Base-by-base conservation (phyloP, 1,140 invertebrate species). In the Aphis craccivora region DNA sequence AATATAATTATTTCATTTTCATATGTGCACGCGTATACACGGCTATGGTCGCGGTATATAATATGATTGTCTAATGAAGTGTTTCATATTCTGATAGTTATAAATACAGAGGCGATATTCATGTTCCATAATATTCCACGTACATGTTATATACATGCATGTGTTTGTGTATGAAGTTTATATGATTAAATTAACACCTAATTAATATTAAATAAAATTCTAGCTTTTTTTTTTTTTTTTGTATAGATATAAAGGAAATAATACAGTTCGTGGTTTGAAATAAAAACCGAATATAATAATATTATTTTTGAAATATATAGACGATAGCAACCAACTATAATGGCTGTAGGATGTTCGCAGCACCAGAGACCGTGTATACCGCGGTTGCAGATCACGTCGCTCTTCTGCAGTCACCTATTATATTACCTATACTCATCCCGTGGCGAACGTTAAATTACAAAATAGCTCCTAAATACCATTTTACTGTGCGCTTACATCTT, bases 1-100 rank as follows among this genome's bases (percentile, higher is more conserved):
- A 87, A 87, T 86, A 86, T 86, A 86, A 86, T 86, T 86, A 86
- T 87, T 84, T 84, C 8, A 48, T 87, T 87, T 87, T 87, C 4
- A 87, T 87, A 87, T 48, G 14, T 48, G 6, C 6, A 87, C 30
- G 30, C 37, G 37, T 40, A 40, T n/a, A n/a, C n/a, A n/a, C n/a
- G 40, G 2, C 83, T 23, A 30, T 30, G 40, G 84, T 45, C 30
- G 3, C 30, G 6, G n/a, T 37, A 83, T 23, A 83, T 22, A 1
- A n/a, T 40, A 83, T 40, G 9, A 87, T 48, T 51, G 43, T 48
- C 45, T 48, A 35, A 48, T 87, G 86, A 48, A 87, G 84, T 87
- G 84, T 87, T 48, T 51, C 18, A 51, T 22, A 51, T 51, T 51
- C 18, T 51, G 51, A 87, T 87, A 45, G 30, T 87, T 1, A 45